A percentile compares a stretch with the other conserved stretches of the same genome.
Evolutionary conservation across 1,140 invertebrate species (phyloP).

Genomic region (Heterodera carotae): DNA sequence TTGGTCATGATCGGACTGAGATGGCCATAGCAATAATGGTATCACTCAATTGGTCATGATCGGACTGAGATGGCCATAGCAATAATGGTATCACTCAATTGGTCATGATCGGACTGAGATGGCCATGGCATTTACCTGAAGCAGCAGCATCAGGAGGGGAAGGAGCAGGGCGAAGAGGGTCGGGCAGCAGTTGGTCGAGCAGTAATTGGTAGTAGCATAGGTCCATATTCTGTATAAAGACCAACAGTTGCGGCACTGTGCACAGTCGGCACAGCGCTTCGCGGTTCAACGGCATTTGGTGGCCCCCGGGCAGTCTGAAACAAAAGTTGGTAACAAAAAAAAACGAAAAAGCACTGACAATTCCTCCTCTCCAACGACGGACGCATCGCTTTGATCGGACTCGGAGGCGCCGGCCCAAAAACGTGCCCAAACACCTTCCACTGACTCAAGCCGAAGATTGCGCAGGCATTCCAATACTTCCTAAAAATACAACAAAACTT

Average conservation of each 20-base stretch:
- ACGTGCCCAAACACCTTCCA: slow-evolving; percentile 38
- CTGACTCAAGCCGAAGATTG: slow-evolving; percentile 33
- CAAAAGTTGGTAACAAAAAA: neutral
- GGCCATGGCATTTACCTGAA: neutral
- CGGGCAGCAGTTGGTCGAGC: slow-evolving; percentile 90
- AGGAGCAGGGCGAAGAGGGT: slow-evolving; percentile 75
- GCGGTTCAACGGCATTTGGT: slow-evolving; percentile 43
- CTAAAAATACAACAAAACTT: neutral
- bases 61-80: too few species aligned
- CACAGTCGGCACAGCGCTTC: slow-evolving; percentile 71
- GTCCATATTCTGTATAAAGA: slow-evolving; percentile 80
- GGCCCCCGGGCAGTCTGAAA: slow-evolving; percentile 15
- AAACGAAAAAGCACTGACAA: neutral
- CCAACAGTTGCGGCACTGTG: slow-evolving; percentile 72
- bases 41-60: too few species aligned
- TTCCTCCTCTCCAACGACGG: slow-evolving; percentile 2
- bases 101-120: too few species aligned
- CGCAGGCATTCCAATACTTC: slow-evolving; percentile 42
- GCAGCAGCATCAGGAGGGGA: neutral
- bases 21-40: too few species aligned
- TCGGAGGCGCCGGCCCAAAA: slow-evolving; percentile 34
- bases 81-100: too few species aligned
- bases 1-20: too few species aligned
- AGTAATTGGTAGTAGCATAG: slow-evolving; percentile 92
- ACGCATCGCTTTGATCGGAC: slow-evolving; percentile 33